Evolutionary conservation across 2,888 invertebrate species (phyloP).

Genomic region (Sphaerophoria taeniata): DNA sequence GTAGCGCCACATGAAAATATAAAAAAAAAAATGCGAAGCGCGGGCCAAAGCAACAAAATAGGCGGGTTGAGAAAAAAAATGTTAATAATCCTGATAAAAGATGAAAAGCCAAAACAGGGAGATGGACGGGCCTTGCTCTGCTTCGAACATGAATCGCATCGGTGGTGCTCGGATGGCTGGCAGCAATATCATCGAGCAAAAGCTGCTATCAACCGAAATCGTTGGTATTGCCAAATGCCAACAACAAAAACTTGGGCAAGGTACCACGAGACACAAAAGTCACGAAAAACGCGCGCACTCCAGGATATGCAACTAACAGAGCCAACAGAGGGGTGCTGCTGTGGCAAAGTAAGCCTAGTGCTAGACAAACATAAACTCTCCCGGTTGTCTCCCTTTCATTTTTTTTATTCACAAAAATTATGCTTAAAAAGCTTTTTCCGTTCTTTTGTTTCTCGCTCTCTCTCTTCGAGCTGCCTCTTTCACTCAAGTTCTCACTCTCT

Average conservation of each 20-base stretch:
- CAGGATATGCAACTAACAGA: constrained; percentile 5
- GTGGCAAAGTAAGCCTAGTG: constrained; percentile 11
- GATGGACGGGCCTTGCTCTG: constrained; percentile 38
- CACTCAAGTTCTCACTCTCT: constrained; percentile 2
- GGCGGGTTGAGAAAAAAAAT: constrained; percentile 43
- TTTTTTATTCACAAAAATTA: constrained; percentile 49
- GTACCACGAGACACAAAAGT: constrained; percentile 34
- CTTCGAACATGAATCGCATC: constrained; percentile 44
- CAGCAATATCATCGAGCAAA: constrained; percentile 30
- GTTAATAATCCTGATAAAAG: constrained; percentile 73
- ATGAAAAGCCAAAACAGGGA: constrained; percentile 65
- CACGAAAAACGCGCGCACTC: constrained; percentile 70
- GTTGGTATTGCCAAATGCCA: constrained; percentile 64
- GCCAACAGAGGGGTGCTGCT: constrained; percentile 7
- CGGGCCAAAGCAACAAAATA: constrained; percentile 35
- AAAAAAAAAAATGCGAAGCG: constrained; percentile 3
- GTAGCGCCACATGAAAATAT: constrained; percentile 62
- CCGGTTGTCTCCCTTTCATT: background rate
- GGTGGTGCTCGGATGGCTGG: constrained; percentile 22
- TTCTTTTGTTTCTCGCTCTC: constrained; percentile 35
- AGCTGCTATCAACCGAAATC: constrained; percentile 61
- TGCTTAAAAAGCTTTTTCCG: constrained; percentile 64
- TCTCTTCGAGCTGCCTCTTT: constrained; percentile 14
- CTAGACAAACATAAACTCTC: background rate
- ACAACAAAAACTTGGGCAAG: constrained; percentile 50